Evolutionary conservation across 2,888 invertebrate species (phyloP).

Genomic region (Congeria kusceri): DNA sequence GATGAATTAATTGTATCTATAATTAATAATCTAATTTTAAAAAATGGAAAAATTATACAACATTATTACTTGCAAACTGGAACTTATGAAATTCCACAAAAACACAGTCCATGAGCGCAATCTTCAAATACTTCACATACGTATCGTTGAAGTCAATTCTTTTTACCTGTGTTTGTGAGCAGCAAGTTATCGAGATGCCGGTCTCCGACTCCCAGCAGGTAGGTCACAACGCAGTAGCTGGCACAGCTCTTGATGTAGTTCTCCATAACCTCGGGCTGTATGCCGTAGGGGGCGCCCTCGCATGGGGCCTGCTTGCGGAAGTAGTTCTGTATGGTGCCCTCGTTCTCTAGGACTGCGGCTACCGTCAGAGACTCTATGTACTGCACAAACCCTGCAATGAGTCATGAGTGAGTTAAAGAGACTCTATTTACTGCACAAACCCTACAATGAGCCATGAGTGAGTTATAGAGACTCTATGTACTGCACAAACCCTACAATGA

Average conservation of each 20-base stretch:
- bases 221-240: constrained; percentile 99
- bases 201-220: constrained; percentile 98
- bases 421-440: no score
- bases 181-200: constrained; percentile 98
- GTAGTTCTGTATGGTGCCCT: constrained; percentile 96
- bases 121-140: no score
- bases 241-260: constrained; percentile 94
- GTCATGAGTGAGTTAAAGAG: constrained; percentile 7
- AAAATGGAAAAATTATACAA: no score
- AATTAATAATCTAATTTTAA: no score
- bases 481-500: no score
- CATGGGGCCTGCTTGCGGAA: constrained; percentile 96
- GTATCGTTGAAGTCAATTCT: no score
- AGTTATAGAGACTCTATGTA: no score
- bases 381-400: constrained; percentile 92
- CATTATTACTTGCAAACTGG: no score
- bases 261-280: constrained; percentile 97
- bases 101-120: no score
- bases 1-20: no score
- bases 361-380: constrained; percentile 97
- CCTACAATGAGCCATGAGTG: no score
- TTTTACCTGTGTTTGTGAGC: constrained; percentile 93
- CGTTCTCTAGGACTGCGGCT: constrained; percentile 91
- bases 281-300: constrained; percentile 95
- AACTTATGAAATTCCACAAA: no score